Conservation (phyloP, 2,113 vertebrate genomes). For the Canis aureus region DNA sequence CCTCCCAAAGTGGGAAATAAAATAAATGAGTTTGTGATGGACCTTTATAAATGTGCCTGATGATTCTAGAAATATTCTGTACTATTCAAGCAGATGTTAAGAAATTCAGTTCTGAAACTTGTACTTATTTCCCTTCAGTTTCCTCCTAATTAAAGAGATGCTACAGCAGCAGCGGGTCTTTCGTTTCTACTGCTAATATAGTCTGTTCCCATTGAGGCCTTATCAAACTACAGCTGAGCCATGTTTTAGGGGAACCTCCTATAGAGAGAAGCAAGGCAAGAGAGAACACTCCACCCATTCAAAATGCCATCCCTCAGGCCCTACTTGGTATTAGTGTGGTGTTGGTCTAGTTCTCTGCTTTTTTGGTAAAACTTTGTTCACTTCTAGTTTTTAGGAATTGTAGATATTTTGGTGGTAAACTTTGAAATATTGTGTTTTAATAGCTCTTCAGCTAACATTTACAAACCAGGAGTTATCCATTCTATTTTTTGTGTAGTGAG, state of each 20-base stretch:
- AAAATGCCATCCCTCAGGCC: neutral
- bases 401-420: neutral
- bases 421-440: constrained; percentile 10
- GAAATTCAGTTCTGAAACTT: neutral
- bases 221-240: neutral
- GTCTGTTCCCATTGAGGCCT: neutral
- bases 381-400: neutral
- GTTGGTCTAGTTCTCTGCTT: neutral
- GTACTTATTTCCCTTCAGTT: neutral
- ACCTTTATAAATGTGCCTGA: neutral
- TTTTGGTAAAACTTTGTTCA: neutral
- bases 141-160: neutral
- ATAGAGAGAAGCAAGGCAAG: neutral
- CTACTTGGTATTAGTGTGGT: neutral
- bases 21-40: neutral
- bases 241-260: constrained; percentile 3
- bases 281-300: neutral
- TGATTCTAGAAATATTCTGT: neutral
- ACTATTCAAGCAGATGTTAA: neutral
- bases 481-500: neutral
- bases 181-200: neutral
- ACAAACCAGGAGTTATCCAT: neutral
- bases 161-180: neutral
- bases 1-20: neutral
- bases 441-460: constrained; percentile 35